A percentile compares a stretch with the other conserved stretches of the same genome.
phyloP scores from a whole-genome alignment of 2,113 vertebrate species.

The Gadus macrocephalus region DNA sequence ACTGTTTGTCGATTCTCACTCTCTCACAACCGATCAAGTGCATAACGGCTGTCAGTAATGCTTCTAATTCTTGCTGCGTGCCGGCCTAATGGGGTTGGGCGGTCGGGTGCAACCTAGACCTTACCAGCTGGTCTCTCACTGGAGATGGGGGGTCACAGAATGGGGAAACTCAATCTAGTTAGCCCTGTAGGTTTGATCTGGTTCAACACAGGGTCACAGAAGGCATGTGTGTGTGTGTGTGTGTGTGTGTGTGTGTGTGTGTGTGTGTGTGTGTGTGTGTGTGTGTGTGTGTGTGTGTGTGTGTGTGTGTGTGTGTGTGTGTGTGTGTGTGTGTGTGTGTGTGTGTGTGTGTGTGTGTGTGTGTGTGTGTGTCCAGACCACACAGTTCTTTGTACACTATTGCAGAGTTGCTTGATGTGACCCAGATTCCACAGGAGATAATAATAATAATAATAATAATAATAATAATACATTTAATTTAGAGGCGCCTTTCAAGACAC shows the following conservation, averaged over 20 bases:
- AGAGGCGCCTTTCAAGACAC: too few species aligned
- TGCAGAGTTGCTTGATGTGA: conserved; percentile 38
- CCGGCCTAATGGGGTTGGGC: neutral
- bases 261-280: neutral
- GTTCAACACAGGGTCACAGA: conserved; percentile 50
- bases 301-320: conserved; percentile 8
- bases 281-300: conserved; percentile 41
- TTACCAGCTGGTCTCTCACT: conserved; percentile 20
- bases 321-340: conserved; percentile 6
- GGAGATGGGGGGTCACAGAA: conserved; percentile 13
- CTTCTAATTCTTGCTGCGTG: conserved; percentile 46
- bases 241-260: neutral
- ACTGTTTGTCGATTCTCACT: neutral
- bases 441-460: too few species aligned
- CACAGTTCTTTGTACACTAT: conserved; percentile 1
- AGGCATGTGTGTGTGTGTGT: conserved; percentile 45
- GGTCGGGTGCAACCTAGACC: neutral
- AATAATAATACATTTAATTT: too few species aligned
- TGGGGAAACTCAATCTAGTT: conserved; percentile 57
- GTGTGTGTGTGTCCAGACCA: conserved; percentile 1
- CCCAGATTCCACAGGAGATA: conserved; percentile 47
- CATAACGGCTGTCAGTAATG: conserved; percentile 60
- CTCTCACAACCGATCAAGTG: conserved; percentile 9
- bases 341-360: conserved; percentile 41
- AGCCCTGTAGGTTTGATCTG: conserved; percentile 52